Base-by-base conservation (phyloP, 2,888 invertebrate genomes). In the Oasisia sp. region DNA sequence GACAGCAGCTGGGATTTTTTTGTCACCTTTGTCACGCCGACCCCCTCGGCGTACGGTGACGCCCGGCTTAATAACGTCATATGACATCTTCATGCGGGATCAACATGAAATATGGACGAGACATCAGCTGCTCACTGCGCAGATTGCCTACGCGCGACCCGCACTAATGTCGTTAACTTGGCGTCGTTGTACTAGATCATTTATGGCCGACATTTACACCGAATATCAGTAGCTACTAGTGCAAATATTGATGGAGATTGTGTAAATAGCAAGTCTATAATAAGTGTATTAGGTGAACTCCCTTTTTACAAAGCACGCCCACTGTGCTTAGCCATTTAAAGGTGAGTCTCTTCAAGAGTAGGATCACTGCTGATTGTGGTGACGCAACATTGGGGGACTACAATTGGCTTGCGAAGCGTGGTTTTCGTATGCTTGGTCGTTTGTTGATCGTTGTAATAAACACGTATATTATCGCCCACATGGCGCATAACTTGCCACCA, bases 121-220 rank as follows among this genome's bases (percentile, higher is more conserved):
- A 74, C 74, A 74, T 74, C 74, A 74, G 74, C 74, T 74, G 74
- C 27, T 19, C 74, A 14, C 74, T 74, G 74, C 19, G 74, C 27
- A 74, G 74, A 74, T 74, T 74, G 74, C 27, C 74, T 74, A n/a
- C 74, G 19, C 27, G 74, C 14, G 74, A 74, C 74, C 27, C 14
- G n/a, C 74, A n/a, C 27, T 74, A 74, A 74, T 74, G 74, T 74
- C 74, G n/a, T 74, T 74, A 74, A 27, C 74, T 74, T 74, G 74
- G 0, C 74, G 5, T 74, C 27, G 74, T 27, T 3, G 19, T 74
- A 27, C 7, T n/a, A 19, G 74, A 74, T 74, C 74, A n/a, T 74
- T 74, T 74, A 74, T 27, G n/a, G n/a, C 27, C 74, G 27, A 74
- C 74, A 74, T 74, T 74, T 27, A 74, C 27, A 19, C 74, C 27